A percentile compares a stretch with the other conserved stretches of the same genome.
Evolutionary conservation across 2,797 vertebrate genomes (phyloP).

Genomic region (Enteromius thamalakanensis): DNA sequence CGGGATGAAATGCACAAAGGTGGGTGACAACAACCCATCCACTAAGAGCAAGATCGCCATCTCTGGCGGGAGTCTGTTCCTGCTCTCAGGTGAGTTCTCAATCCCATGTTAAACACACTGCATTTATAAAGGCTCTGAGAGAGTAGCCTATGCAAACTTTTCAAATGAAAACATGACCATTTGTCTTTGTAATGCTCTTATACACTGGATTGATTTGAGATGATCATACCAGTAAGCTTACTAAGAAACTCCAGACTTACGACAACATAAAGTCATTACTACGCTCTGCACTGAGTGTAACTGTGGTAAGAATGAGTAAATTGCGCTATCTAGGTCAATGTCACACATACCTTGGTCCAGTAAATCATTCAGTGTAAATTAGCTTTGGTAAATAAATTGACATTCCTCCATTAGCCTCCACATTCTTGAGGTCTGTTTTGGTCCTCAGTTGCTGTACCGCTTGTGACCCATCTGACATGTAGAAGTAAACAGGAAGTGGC

Average conservation of each 20-base stretch:
- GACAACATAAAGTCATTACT: neutral
- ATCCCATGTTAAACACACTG: neutral
- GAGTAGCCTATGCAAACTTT: neutral
- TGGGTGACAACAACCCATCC: constrained; percentile 90
- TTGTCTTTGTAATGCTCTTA: neutral
- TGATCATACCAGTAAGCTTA: neutral
- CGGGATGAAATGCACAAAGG: constrained; percentile 98
- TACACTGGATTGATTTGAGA: neutral
- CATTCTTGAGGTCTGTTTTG: constrained; percentile 27
- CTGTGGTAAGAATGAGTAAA: neutral
- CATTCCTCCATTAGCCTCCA: constrained; percentile 39
- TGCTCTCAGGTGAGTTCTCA: constrained; percentile 84
- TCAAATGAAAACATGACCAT: neutral
- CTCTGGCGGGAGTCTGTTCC: constrained; percentile 88
- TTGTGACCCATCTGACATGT: constrained; percentile 30
- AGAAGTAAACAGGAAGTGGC: constrained; percentile 51
- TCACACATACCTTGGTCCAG: neutral
- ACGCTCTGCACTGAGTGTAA: neutral
- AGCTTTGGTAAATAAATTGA: constrained; percentile 35
- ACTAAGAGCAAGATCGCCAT: constrained; percentile 91
- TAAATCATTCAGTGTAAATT: constrained; percentile 27
- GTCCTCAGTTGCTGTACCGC: neutral
- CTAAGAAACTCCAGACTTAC: neutral
- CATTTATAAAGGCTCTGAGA: neutral
- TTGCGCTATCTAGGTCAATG: constrained; percentile 2